phyloP scores from a whole-genome alignment of 1,140 invertebrate genomes.

The Epicauta chinensis region DNA sequence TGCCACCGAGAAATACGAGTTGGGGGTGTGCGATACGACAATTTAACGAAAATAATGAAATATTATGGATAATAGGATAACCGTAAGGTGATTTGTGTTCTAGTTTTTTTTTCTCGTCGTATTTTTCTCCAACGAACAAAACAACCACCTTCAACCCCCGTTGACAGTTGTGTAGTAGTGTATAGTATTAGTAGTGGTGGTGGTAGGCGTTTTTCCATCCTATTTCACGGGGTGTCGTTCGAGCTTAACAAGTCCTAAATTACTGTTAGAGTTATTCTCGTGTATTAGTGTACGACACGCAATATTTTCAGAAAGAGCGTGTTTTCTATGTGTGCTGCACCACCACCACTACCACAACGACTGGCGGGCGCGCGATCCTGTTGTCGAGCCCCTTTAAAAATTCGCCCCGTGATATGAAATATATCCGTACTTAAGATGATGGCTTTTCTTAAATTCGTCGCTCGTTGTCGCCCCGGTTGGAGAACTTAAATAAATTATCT shows the following conservation, averaged over 20 bases:
- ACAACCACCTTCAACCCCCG: too few species aligned
- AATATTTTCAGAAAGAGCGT: conserved; percentile 31
- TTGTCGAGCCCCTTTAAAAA: conserved; percentile 4
- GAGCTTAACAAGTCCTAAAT: conserved; percentile 26
- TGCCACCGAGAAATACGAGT: too few species aligned
- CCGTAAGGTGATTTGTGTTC: too few species aligned
- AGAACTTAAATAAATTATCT: conserved; percentile 34
- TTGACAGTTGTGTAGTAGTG: too few species aligned
- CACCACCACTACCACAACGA: too few species aligned
- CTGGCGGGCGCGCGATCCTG: too few species aligned
- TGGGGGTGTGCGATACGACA: too few species aligned
- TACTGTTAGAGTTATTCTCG: conserved; percentile 24
- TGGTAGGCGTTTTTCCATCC: conserved; percentile 11
- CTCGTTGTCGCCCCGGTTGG: conserved; percentile 28
- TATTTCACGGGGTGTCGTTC: conserved; percentile 17
- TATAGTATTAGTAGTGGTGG: too few species aligned
- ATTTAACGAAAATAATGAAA: too few species aligned
- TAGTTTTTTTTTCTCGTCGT: too few species aligned
- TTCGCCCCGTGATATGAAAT: conserved; percentile 37
- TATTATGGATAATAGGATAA: too few species aligned
- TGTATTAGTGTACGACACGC: conserved; percentile 33
- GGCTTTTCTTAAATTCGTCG: conserved; percentile 41
- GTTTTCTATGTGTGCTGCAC: conserved; percentile 20
- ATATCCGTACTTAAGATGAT: conserved; percentile 40
- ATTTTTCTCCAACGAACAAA: too few species aligned